Evolutionary conservation across 2,113 vertebrate genomes (phyloP).

Genomic region (Motacilla alba): DNA sequence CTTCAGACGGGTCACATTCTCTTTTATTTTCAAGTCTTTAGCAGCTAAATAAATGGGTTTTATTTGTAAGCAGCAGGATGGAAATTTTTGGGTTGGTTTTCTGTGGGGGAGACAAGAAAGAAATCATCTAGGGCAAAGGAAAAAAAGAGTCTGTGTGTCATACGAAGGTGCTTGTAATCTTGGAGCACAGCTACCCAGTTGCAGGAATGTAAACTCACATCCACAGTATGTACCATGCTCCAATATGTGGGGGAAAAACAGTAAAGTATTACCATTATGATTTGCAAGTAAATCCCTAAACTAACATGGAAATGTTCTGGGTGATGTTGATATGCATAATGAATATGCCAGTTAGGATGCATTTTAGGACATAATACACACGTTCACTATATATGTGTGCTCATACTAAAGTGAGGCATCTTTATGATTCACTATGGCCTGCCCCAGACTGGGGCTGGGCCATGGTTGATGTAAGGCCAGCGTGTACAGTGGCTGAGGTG

Average conservation of each 20-base stretch:
- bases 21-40: not conserved
- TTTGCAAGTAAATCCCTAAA: not conserved
- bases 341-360: not conserved
- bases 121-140: not conserved
- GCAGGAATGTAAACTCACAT: not conserved
- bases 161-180: not conserved
- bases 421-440: not conserved
- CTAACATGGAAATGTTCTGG: not conserved
- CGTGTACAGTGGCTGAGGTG: rapidly evolving
- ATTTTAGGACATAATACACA: not conserved
- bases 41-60: not conserved
- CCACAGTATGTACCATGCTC: not conserved
- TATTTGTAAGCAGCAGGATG: not conserved
- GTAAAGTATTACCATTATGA: not conserved
- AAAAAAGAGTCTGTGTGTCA: not conserved
- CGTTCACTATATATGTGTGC: not conserved
- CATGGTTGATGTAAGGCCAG: not conserved
- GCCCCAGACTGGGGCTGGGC: not conserved
- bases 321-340: not conserved
- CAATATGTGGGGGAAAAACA: not conserved
- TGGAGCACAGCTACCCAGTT: not conserved
- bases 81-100: not conserved
- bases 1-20: not conserved
- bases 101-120: not conserved
- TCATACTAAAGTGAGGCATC: not conserved